Percentiles rank a stretch among this genome's conserved stretches.
These are phyloP conservation scores for Chaitophorus viminalis DNA, from an alignment of 2,888 invertebrate genomes.

Conservation along the genomic window DNA sequence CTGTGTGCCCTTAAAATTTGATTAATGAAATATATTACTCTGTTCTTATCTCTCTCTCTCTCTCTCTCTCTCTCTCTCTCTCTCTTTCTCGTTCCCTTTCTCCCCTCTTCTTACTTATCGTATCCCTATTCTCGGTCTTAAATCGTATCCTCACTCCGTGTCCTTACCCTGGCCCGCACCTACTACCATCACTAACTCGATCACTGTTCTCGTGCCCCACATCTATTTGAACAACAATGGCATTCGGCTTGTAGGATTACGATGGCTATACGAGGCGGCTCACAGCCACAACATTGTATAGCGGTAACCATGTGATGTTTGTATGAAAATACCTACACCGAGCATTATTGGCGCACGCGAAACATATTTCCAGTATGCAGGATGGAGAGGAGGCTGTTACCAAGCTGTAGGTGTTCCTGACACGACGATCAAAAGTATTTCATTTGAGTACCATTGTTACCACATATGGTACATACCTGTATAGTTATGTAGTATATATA, in stretches of 20 bases:
- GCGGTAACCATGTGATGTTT: background rate
- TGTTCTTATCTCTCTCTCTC: background rate
- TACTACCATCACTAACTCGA: conserved; percentile 1
- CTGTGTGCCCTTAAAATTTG: conserved; percentile 52
- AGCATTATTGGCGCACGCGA: background rate
- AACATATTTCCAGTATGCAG: no score
- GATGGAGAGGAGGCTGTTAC: no score
- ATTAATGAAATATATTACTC: conserved; percentile 58
- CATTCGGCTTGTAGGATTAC: background rate
- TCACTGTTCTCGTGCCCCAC: conserved; percentile 21
- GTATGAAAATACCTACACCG: background rate
- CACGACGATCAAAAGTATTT: no score
- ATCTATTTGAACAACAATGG: conserved; percentile 33
- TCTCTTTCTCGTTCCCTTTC: background rate
- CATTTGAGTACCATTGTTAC: no score
- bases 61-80: background rate
- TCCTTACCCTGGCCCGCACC: background rate
- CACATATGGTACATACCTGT: no score
- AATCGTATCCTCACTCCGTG: no score
- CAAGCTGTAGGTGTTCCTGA: no score
- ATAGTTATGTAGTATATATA: no score
- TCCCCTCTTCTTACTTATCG: background rate
- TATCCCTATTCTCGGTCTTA: no score
- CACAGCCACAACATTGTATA: background rate
- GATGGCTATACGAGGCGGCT: background rate